Evolutionary conservation across 2,113 vertebrate species (phyloP).

Genomic region (Eurypyga helias): DNA sequence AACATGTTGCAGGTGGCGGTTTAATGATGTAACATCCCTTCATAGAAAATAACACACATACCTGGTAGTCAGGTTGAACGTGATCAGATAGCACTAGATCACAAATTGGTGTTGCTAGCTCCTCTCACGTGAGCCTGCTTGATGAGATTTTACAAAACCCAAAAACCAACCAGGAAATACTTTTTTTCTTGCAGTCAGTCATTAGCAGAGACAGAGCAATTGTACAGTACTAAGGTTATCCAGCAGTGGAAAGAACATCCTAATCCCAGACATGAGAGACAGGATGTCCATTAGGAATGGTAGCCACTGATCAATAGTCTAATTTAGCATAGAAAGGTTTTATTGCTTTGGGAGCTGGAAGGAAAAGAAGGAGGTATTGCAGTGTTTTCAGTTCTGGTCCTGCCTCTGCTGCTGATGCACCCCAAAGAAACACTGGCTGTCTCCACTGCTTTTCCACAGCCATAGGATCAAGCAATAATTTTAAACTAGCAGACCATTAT

Average conservation of each 20-base stretch:
- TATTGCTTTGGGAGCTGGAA: slow-evolving; percentile 65
- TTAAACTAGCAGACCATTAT: slow-evolving; percentile 18
- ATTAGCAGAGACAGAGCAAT: slow-evolving; percentile 29
- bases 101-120: neutral
- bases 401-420: slow-evolving; percentile 9
- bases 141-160: neutral
- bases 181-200: slow-evolving; percentile 18
- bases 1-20: neutral
- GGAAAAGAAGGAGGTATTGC: slow-evolving; percentile 40
- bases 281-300: slow-evolving; percentile 68
- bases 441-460: slow-evolving; percentile 40
- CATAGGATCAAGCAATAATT: slow-evolving; percentile 38
- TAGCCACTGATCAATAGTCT: slow-evolving; percentile 61
- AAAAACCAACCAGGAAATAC: neutral
- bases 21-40: slow-evolving; percentile 41
- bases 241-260: slow-evolving; percentile 41
- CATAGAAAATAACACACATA: slow-evolving; percentile 23
- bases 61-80: neutral
- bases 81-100: slow-evolving; percentile 25
- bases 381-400: slow-evolving; percentile 46
- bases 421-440: slow-evolving; percentile 39
- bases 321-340: slow-evolving; percentile 63
- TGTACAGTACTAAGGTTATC: slow-evolving; percentile 30
- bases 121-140: neutral
- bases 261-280: slow-evolving; percentile 62